Evolutionary conservation across 1,140 invertebrate genomes (phyloP), one percentile per base, ranked within the genome.

Genomic region (Capitella teleta): DNA sequence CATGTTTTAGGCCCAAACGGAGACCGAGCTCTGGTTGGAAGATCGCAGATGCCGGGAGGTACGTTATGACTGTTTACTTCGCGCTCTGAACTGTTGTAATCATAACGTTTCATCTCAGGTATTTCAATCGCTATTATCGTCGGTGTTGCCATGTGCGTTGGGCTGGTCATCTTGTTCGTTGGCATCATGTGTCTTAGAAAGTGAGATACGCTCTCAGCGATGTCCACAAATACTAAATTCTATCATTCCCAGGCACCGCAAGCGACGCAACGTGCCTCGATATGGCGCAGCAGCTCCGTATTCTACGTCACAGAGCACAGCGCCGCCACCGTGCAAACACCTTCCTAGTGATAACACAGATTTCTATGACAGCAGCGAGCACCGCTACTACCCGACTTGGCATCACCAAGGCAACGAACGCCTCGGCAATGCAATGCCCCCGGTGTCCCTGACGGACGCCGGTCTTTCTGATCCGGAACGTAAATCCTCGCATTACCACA

Each of bases 391-490:
- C 45, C 25, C 18, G 3, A 47, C 45, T 5, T 47, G 45, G 45
- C 45, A 47, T 10, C 28, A 30, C 5, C 45, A 47, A 32, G 28
- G 25, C 6, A 8, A 28, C 14, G 23, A 43, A 28, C n/a, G 28
- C 12, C 18, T 44, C 24, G 38, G 24, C 5, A 16, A 28, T 18
- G 16, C 21, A 28, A 16, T 44, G 42, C 21, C 26, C 23, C 30
- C 26, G 32, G 37, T 52, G 32, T 44, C 28, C 32, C 48, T 16
- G 38, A 51, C 25, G 28, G 43, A 52, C 21, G 37, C 42, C 28
- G 52, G 51, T 42, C 45, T 47, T 53, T 52, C 36, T 53, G 57
- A n/a, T n/a, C n/a, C n/a, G n/a, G n/a, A n/a, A n/a, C n/a, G 25
- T 21, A 16, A 18, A 40, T 8, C 38, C 38, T 19, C 25, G 19